phyloP scores from a whole-genome alignment of 1,140 invertebrate species.

The Conus ventricosus region DNA sequence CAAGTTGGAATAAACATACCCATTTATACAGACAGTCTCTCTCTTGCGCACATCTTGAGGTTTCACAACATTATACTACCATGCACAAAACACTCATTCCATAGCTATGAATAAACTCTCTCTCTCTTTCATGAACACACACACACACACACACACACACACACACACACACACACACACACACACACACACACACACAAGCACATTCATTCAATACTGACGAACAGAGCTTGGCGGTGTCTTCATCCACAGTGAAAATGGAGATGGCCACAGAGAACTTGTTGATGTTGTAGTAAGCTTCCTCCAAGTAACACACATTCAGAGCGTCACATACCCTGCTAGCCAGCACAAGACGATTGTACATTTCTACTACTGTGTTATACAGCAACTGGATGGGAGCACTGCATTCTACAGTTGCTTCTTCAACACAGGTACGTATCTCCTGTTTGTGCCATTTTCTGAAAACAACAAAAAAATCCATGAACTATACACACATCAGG shows the following conservation, averaged over 20 bases:
- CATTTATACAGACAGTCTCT: too few species aligned
- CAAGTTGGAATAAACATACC: too few species aligned
- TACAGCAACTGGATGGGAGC: not conserved
- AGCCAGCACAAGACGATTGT: not conserved
- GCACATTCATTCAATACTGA: not conserved
- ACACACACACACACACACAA: too few species aligned
- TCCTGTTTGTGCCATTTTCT: constrained; percentile 15
- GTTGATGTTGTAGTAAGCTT: constrained; percentile 32
- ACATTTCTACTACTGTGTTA: not conserved
- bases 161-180: too few species aligned
- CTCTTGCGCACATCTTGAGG: too few species aligned
- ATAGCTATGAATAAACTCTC: too few species aligned
- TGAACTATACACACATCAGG: too few species aligned
- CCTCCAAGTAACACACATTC: not conserved
- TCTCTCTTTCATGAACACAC: too few species aligned
- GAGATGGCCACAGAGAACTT: constrained; percentile 26
- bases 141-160: too few species aligned
- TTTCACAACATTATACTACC: too few species aligned
- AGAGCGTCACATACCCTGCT: not conserved
- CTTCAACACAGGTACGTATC: not conserved
- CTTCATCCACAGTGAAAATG: constrained; percentile 3
- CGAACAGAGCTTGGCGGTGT: constrained; percentile 11
- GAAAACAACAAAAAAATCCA: not conserved
- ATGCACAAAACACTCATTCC: too few species aligned
- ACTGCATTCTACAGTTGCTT: not conserved